Base-by-base conservation (phyloP, 2,113 vertebrate species). In the Planiliza haematocheilus region DNA sequence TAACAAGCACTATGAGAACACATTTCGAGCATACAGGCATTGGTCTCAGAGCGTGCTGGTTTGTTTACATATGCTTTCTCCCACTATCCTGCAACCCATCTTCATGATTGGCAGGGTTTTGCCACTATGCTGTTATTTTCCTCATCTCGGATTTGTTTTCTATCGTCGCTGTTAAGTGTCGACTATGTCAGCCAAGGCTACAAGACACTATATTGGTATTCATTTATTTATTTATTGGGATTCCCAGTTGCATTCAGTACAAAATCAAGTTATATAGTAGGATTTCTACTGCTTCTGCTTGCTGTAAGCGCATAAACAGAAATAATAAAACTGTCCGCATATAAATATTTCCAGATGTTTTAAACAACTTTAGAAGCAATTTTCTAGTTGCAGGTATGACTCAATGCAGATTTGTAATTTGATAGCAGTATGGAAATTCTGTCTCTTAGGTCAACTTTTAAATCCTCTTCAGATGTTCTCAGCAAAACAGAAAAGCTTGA, bases 31-130 rank as follows among this genome's bases (percentile, higher is more conserved):
- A 66, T 55, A 21, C 48, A 65, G 56, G 42, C 59, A 30, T 45
- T 63, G 50, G 69, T 48, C 65, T 80, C 36, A 20, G 50, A 66
- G 42, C 38, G 20, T 10, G 37, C 38, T 58, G n/a, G 57, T 72
- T 66, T 87, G 72, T 89, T 82, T 81, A 86, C 64, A 78, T 60
- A 37, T 30, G 56, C 20, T 70, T 80, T 86, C 60, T 81, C 62
- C 60, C 57, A 72, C 61, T 37, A 45, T 78, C 45, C 70, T 24
- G 1, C 55, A 79, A 68, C 42, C 51, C n/a, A 10, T 68, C 61
- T 72, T 14, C 24, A 38, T 74, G 75, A 74, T 30, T 58, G 70
- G 62, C 34, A 70, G 45, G 41, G 67, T 52, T 74, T 80, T 65
- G 8, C 48, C 38, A 51, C 65, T 74, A 71, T 48, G 14, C 46